Percentiles rank a stretch among this genome's conserved stretches.
These are phyloP conservation scores for Myopa tessellatipennis DNA, from an alignment of 2,888 invertebrate species.

Conservation along the genomic window DNA sequence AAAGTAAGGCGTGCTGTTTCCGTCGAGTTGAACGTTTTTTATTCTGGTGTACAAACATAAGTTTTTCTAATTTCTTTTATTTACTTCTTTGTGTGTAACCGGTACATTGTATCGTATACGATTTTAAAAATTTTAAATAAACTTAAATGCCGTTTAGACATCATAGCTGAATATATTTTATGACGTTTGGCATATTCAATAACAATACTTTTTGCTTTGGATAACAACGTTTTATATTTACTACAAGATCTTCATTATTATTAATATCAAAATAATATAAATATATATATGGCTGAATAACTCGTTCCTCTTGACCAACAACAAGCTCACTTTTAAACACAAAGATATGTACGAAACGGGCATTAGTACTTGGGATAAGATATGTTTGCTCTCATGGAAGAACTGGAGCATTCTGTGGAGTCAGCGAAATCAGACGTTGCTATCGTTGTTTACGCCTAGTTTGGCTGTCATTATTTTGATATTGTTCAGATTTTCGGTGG, in stretches of 20 bases:
- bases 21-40: too few relatives aligned
- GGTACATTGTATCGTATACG: not conserved
- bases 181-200: not conserved
- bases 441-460: slow-evolving; percentile 1
- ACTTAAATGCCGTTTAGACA: not conserved
- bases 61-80: too few relatives aligned
- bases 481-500: not conserved
- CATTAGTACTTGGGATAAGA: not conserved
- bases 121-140: not conserved
- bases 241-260: too few relatives aligned
- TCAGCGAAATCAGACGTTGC: not conserved
- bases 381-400: slow-evolving; percentile 20
- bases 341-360: slow-evolving; percentile 68
- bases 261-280: too few relatives aligned
- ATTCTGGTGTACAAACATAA: too few relatives aligned
- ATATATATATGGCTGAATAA: too few relatives aligned
- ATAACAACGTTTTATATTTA: too few relatives aligned
- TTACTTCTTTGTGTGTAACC: too few relatives aligned
- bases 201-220: not conserved
- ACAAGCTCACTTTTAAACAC: not conserved
- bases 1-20: too few relatives aligned
- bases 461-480: slow-evolving; percentile 5
- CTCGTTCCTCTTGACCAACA: slow-evolving; percentile 54
- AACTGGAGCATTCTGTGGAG: slow-evolving; percentile 11
- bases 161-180: not conserved